These are phyloP conservation scores for Atherinomorus stipes DNA, from an alignment of 2,113 vertebrate genomes.

Conservation along the genomic window DNA sequence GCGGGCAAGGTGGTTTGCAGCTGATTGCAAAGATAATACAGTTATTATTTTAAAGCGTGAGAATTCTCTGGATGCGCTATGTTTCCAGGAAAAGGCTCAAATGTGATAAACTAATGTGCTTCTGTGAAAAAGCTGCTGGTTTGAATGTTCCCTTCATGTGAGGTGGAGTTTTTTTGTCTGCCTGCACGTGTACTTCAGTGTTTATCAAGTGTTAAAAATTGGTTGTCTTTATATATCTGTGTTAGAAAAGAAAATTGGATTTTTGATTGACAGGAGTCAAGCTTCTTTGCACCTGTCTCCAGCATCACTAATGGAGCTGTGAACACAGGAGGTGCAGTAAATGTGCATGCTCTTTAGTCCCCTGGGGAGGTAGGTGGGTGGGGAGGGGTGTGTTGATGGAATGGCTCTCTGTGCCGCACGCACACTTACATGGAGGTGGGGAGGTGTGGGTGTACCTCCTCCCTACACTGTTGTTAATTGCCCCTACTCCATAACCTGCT, in stretches of 20 bases:
- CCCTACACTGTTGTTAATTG: conserved; percentile 68
- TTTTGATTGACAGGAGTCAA: conserved; percentile 65
- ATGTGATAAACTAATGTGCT: conserved; percentile 20
- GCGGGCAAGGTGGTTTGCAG: conserved; percentile 11
- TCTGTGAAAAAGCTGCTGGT: neutral
- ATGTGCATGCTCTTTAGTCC: conserved; percentile 31
- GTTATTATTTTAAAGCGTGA: conserved; percentile 38
- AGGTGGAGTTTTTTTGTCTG: too few relatives aligned
- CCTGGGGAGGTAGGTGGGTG: neutral
- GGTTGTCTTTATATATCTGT: neutral
- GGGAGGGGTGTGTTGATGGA: conserved; percentile 60
- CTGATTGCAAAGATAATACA: conserved; percentile 30
- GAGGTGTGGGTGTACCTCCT: conserved; percentile 27
- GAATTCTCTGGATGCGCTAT: conserved; percentile 12
- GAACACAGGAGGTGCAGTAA: conserved; percentile 23
- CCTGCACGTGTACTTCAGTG: too few relatives aligned
- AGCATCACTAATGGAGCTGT: conserved; percentile 61
- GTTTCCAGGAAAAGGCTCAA: conserved; percentile 24
- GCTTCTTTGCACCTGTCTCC: conserved; percentile 48
- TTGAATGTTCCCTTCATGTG: too few relatives aligned
- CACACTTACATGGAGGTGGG: conserved; percentile 16
- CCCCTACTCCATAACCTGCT: conserved; percentile 71
- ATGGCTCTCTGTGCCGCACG: conserved; percentile 63
- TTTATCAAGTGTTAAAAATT: too few relatives aligned
- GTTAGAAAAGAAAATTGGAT: neutral